Evolutionary conservation across 2,113 vertebrate genomes (phyloP).

Genomic region (Rhegmatorhina hoffmannsi): DNA sequence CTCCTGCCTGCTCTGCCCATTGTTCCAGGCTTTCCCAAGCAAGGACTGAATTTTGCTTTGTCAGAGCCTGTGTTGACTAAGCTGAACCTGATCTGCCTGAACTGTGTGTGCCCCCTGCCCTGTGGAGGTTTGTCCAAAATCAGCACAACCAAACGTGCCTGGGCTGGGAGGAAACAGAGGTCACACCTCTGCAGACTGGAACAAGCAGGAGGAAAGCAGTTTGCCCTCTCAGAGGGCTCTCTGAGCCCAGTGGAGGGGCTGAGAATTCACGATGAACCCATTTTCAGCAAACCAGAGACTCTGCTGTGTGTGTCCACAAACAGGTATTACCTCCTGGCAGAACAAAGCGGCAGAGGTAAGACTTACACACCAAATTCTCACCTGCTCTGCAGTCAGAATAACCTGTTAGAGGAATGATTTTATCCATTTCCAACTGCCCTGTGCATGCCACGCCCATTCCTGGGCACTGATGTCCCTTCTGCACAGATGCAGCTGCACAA

Average conservation of each 20-base stretch:
- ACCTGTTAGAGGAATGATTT: not conserved
- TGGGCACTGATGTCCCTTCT: not conserved
- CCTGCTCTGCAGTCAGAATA: not conserved
- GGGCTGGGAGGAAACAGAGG: not conserved
- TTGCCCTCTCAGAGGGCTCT: not conserved
- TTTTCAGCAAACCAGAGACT: not conserved
- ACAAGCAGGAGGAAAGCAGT: not conserved
- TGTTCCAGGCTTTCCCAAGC: not conserved
- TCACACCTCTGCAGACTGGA: not conserved
- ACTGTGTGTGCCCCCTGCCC: not conserved
- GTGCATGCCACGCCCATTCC: not conserved
- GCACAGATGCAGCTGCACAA: not conserved
- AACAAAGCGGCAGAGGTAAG: not conserved
- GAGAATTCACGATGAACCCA: not conserved
- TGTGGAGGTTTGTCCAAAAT: not conserved
- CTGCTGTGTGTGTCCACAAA: not conserved
- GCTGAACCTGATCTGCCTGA: not conserved
- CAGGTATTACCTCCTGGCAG: rapidly evolving
- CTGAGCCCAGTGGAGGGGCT: not conserved
- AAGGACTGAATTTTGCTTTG: not conserved
- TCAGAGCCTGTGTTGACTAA: not conserved
- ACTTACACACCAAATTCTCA: not conserved
- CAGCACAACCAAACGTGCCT: not conserved
- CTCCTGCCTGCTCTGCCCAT: not conserved
- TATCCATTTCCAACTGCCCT: not conserved